Conservation (phyloP, 2,113 vertebrate genomes). For the Prionailurus viverrinus region DNA sequence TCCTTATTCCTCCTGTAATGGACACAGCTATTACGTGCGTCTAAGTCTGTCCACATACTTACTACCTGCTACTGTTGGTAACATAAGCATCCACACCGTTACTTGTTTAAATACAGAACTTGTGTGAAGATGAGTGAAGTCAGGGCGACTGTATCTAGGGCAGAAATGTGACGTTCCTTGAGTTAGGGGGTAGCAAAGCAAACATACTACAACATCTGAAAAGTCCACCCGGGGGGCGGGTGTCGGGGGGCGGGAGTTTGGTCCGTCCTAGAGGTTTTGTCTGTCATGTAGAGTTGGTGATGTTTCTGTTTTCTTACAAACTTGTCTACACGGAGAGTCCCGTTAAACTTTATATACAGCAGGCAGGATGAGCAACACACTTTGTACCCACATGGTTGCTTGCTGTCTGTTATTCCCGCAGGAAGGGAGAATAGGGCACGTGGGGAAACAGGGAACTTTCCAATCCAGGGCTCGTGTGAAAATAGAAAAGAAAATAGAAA, state of each 20-base stretch:
- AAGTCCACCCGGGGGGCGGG: background rate
- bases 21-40: background rate
- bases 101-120: background rate
- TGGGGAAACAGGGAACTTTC: background rate
- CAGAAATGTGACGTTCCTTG: background rate
- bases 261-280: too few species aligned
- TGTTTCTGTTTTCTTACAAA: background rate
- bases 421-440: background rate
- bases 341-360: rapidly evolving
- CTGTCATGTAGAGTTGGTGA: rapidly evolving
- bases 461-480: background rate
- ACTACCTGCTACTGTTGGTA: too few species aligned
- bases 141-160: background rate
- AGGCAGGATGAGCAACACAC: rapidly evolving
- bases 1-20: background rate
- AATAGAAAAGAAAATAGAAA: background rate
- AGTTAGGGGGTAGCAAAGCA: rapidly evolving
- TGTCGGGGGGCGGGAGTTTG: too few species aligned
- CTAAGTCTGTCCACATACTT: background rate
- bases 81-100: too few species aligned
- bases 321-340: rapidly evolving
- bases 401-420: too few species aligned
- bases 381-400: background rate
- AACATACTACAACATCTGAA: background rate
- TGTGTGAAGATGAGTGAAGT: background rate